Evolutionary conservation across 2,113 vertebrate genomes (phyloP), one percentile per base, ranked within the genome.

Genomic region (Petrocephalus zakoni): DNA sequence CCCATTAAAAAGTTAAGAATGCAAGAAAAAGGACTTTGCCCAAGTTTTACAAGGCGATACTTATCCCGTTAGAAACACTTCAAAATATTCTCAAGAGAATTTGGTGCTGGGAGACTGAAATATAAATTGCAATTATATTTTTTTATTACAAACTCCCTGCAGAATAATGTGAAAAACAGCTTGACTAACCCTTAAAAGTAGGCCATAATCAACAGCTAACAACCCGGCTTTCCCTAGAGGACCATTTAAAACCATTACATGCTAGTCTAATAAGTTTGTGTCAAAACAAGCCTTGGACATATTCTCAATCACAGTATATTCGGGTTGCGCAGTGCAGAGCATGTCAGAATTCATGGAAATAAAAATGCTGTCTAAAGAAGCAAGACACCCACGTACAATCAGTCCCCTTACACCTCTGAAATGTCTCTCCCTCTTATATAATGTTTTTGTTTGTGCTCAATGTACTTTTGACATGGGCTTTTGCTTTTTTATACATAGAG

Each of bases 191-290:
- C 34, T 10, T 49, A 86, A 87, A 89, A 89, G 53, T 89, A 87
- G 85, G 89, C 85, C 89, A 82, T 89, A 87, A 87, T 78, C 89
- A 87, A 89, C 86, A 87, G 56, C 72, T 82, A 89, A 89, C 89
- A 81, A 89, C 49, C 87, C 9, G 19, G 34, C 86, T 87, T 83
- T 89, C 52, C 89, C 53, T 37, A 58, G 89, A 56, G 37, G 21
- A 37, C 85, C 47, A 87, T 89, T 87, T 89, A 51, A 78, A 89
- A 78, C 85, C 89, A 89, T 89, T 87, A 87, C 68, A 42, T 82
- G 46, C 17, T 37, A 29, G 64, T 87, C 72, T 82, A 81, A 52
- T 56, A 82, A 29, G 37, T 82, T 82, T 53, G 85, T 75, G 37
- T 87, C 68, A 89, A 19, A 68, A 51, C 53, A 82, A 81, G 42